Evolutionary conservation across 2,888 invertebrate genomes (phyloP).

Genomic region (Bombyx huttoni): DNA sequence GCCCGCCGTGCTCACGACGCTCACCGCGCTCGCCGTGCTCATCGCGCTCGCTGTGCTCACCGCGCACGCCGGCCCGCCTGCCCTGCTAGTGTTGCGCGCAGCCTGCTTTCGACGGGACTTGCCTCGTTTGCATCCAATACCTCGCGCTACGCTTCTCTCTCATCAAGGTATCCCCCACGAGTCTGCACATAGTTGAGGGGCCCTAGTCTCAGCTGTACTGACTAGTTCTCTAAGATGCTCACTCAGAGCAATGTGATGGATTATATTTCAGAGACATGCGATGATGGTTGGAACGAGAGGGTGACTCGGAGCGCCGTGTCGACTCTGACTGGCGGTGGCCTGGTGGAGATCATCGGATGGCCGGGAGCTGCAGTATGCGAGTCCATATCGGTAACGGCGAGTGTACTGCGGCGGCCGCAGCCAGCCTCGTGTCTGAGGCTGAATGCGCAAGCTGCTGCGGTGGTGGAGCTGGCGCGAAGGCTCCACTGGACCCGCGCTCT

Average conservation of each 20-base stretch:
- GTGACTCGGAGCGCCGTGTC: conserved; percentile 28
- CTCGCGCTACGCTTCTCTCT: conserved; percentile 7
- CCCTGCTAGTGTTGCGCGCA: conserved; percentile 38
- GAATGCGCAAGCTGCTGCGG: conserved; percentile 23
- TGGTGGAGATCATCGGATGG: conserved; percentile 23
- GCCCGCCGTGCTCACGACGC: conserved; percentile 23
- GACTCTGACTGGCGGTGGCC: conserved; percentile 23
- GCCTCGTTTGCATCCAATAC: conserved; percentile 10
- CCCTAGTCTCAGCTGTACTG: neutral
- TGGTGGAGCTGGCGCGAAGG: conserved; percentile 20
- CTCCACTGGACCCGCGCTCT: conserved; percentile 33
- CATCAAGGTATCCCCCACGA: neutral
- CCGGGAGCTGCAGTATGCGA: conserved; percentile 23
- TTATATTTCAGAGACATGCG: conserved; percentile 36
- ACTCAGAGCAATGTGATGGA: neutral
- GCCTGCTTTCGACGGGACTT: conserved; percentile 22
- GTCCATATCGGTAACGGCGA: conserved; percentile 24
- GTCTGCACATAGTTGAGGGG: neutral
- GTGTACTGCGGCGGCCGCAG: conserved; percentile 15
- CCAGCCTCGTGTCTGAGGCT: conserved; percentile 16
- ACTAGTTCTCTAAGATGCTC: neutral
- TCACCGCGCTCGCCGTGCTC: conserved; percentile 18
- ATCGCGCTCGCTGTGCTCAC: conserved; percentile 17
- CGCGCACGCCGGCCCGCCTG: conserved; percentile 13
- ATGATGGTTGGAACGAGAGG: conserved; percentile 20